A percentile compares a stretch with the other conserved stretches of the same genome.
These are phyloP conservation scores for Eclectus roratus DNA, from an alignment of 2,113 vertebrate species.

Conservation along the genomic window DNA sequence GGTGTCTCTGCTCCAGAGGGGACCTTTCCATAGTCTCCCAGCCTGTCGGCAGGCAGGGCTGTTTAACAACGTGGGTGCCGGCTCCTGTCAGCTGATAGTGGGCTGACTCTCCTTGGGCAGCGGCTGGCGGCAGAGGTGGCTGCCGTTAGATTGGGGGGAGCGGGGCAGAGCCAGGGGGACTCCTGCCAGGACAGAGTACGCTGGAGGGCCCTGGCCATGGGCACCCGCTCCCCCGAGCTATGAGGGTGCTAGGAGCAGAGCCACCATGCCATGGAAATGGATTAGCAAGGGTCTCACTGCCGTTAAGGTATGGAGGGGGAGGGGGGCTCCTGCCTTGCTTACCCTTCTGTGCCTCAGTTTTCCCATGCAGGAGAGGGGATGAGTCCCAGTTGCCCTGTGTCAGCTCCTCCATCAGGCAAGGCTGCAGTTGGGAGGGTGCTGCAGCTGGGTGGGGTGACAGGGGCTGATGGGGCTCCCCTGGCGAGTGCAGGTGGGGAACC, in stretches of 20 bases:
- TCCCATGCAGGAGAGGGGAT: not conserved
- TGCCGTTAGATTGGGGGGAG: not conserved
- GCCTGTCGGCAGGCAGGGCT: not conserved
- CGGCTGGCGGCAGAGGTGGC: not conserved
- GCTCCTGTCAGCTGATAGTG: constrained; percentile 75
- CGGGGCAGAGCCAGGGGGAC: not conserved
- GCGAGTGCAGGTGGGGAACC: not conserved
- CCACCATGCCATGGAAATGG: constrained; percentile 48
- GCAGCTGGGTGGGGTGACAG: not conserved
- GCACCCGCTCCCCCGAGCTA: accelerated
- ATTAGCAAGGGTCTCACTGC: constrained; percentile 27
- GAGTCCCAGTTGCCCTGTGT: not conserved
- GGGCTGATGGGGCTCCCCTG: not conserved
- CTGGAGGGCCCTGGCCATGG: not conserved
- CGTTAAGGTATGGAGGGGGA: constrained; percentile 59
- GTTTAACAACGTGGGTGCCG: constrained; percentile 33
- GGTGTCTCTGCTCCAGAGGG: not conserved
- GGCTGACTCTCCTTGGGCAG: constrained; percentile 57
- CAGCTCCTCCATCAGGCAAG: not conserved
- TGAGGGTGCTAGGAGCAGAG: not conserved
- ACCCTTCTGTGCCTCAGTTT: not conserved
- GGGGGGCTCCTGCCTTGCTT: not conserved
- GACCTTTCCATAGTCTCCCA: not conserved
- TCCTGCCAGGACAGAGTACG: accelerated
- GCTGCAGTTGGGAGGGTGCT: not conserved